Evolutionary conservation across 2,888 invertebrate genomes (phyloP), one percentile per base, ranked within the genome.

Genomic region (Spodoptera exigua): DNA sequence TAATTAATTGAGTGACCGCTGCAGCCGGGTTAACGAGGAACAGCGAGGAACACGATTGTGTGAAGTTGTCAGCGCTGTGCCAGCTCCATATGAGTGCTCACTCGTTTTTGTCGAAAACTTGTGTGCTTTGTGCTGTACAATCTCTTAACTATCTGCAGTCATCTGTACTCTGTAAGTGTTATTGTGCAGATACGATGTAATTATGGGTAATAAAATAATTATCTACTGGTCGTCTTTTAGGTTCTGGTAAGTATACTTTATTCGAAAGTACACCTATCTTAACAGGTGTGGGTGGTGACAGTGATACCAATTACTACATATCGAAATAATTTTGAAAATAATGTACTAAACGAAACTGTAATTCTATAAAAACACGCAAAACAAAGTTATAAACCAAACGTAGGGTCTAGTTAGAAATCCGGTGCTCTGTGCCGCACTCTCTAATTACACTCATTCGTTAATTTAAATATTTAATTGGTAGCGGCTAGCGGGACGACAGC

Each of bases 391-490:
- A 21, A 43, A 43, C 27, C 12, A 21, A 47, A 39, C 32, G 14
- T 5, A 11, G 10, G 17, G 11, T 17, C 17, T 47, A 43, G 7
- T 48, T 36, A 16, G 1, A 32, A 44, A 18, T 43, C 35, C 27
- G 0, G 12, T n/a, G 9, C 46, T 40, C n/a, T 3, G 3, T 40
- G 55, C 43, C 14, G 58, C 55, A 69, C 71, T 76, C 76, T 82
- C 82, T 85, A 85, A 87, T 88, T 89, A 85, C 84, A 84, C 85
- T 87, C 81, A 83, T 82, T 85, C 75, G 79, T 74, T 85, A 78
- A 86, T 87, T 88, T 88, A 73, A 88, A 89, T 89, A 88, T 85
- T 87, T 85, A 87, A 89, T 86, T 85, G 79, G 74, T 70, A 45
- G 59, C 46, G 57, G 79, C 74, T 70, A 45, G 59, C 46, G 57